Base-by-base conservation (phyloP, 2,888 invertebrate species). In the Lycia hirtaria region DNA sequence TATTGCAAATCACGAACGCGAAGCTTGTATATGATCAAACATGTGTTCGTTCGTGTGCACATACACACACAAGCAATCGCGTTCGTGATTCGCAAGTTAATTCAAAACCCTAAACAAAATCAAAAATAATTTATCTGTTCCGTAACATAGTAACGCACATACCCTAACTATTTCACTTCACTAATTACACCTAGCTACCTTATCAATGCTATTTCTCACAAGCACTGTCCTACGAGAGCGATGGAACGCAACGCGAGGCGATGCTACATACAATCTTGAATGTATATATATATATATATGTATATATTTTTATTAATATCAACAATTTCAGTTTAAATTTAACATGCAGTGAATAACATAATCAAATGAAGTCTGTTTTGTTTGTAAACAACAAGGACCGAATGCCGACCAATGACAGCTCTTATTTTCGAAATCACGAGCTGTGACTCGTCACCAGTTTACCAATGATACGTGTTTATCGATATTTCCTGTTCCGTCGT, bases 131-230 rank as follows among this genome's bases (percentile, higher is more conserved):
- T 75, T 78, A 76, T 74, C 71, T 74, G 76, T 75, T 68, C 56
- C 75, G 76, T 77, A 85, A 83, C 80, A 74, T 78, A 81, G 72
- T 76, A 81, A 78, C 74, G 73, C 81, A 72, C 72, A 75, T 75
- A 76, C 71, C 78, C 75, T 80, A 81, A 70, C 78, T 81, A 84
- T 52, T 24, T 79, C 76, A 76, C 76, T 76, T 75, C 78, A 78
- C 84, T 87, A 82, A 83, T 82, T 79, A 82, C 69, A 69, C 83
- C 85, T 87, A 88, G 78, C 86, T 88, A 87, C 76, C 79, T 83
- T 83, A 87, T 72, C 75, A 79, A 79, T 75, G 75, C 79, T 75
- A 76, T 75, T 74, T 77, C 73, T 69, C 68, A 2, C 9, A 6
- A 15, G 10, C 26, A 17, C 17, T 26, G 41, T 17, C 26, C 10